Base-by-base conservation (phyloP, 2,888 invertebrate species). In the Rhopalosiphum nymphaeae region DNA sequence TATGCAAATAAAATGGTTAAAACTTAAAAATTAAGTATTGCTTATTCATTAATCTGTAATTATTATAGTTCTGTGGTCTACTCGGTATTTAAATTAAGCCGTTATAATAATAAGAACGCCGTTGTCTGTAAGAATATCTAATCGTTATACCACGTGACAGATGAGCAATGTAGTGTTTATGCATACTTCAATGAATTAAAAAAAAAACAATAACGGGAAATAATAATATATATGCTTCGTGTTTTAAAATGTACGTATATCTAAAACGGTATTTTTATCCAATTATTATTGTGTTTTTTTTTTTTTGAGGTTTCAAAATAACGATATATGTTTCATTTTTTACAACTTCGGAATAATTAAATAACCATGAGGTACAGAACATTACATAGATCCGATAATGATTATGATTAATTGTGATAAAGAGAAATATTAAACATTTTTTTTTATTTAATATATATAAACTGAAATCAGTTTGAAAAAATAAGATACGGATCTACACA, bases 401-500 rank as follows among this genome's bases (percentile, higher is more conserved):
- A 91, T 91, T 91, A 91, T 44, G 91, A 91, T 91, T 53, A 11
- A 42, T 25, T 42, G 91, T 85, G 26, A 85, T n/a, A 44, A 7
- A 85, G 85, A 85, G 42, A 85, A 85, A 85, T 57, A 44, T 85
- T 44, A 44, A 57, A n/a, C 84, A 67, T 49, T 67, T 49, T 25
- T 88, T 61, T 61, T 9, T 44, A 21, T n/a, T 42, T 3, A 85
- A 57, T 85, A 84, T 91, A 11, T 85, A 57, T 57, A 44, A 85
- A n/a, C 44, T 56, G 11, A 91, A 85, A 91, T 91, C 44, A 2
- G 56, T 85, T 21, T 84, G n/a, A 78, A 84, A 84, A 42, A 78
- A 78, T 36, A 36, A 44, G 56, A 91, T 91, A 91, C n/a, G 29
- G 11, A 91, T 91, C 91, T 91, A 91, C 85, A 85, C 46, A 53